Base-by-base conservation (phyloP, 2,888 invertebrate species). In the Sepioteuthis lessoniana region DNA sequence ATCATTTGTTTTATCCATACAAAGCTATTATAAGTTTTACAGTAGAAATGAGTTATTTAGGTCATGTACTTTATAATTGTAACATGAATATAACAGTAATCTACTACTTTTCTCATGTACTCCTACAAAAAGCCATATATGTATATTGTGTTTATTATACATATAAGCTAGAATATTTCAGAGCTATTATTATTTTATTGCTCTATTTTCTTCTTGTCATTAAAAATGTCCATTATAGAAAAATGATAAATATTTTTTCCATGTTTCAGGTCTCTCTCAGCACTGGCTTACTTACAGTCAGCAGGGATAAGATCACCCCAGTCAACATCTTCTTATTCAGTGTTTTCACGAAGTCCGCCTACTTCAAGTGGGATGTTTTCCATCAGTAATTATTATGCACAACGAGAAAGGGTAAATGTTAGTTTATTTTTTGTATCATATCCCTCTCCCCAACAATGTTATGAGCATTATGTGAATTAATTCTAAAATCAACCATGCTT, bases 221-320 rank as follows among this genome's bases (percentile, higher is more conserved):
- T 93, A 47, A 92, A 35, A 76, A 31, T 76, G 31, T 76, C 76
- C 16, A 19, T 76, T 76, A 76, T 76, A 76, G 35, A 76, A n/a
- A 76, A 76, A 76, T 76, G 16, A n/a, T 76, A 76, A 35, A 19
- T 35, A 31, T 76, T 76, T 31, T 76, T 76, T 8, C 25, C 13
- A n/a, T 76, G 76, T 95, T 95, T 46, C 95, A 97, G 98, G 95
- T 98, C 98, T 0, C 97, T 98, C 31, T 98, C 98, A 7, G 98
- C 98, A 25, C 97, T 98, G 76, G 98, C 97, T 7, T 97, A 97
- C 94, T 95, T 96, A 76, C 95, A 94, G 94, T 94, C 90, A 94
- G 95, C 76, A 95, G 95, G 95, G 93, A 95, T 96, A 94, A 95
- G 95, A 93, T 95, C 95, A 93, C 96, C 95, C 16, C 96, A 95